phyloP scores from a whole-genome alignment of 2,797 vertebrate species.

The Scarus forsteni region DNA sequence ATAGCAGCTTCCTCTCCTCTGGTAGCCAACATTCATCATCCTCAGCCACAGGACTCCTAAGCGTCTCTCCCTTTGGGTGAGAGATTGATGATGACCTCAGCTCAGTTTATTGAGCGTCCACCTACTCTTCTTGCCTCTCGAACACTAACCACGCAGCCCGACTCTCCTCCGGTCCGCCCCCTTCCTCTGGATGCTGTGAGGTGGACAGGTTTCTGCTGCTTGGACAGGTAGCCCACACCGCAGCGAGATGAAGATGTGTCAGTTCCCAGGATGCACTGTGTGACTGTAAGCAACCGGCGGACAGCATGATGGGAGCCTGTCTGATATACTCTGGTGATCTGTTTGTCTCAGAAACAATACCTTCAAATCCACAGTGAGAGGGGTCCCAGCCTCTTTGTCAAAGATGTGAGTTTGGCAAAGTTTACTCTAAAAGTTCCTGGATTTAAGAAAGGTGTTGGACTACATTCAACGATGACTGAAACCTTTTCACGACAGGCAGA shows the following conservation, averaged over 20 bases:
- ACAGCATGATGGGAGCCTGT: conserved; percentile 32
- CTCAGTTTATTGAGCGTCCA: conserved; percentile 66
- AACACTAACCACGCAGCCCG: conserved; percentile 43
- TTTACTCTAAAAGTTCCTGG: conserved; percentile 6
- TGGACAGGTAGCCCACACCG: conserved; percentile 40
- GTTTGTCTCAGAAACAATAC: conserved; percentile 50
- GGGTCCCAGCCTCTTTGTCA: conserved; percentile 5
- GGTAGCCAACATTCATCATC: conserved; percentile 63
- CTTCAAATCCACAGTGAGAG: conserved; percentile 41
- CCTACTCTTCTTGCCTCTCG: conserved; percentile 47
- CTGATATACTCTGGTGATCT: conserved; percentile 41
- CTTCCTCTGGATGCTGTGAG: conserved; percentile 21
- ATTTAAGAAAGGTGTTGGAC: no score
- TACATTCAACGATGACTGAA: no score
- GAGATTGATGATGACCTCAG: conserved; percentile 77
- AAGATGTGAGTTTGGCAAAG: no score
- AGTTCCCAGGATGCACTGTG: conserved; percentile 37
- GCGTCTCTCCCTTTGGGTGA: conserved; percentile 54
- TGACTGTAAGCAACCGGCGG: conserved; percentile 41
- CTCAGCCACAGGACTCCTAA: conserved; percentile 56
- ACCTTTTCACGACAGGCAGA: no score
- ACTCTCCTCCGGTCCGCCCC: conserved; percentile 28
- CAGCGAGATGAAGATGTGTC: conserved; percentile 39
- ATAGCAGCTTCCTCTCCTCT: conserved; percentile 57
- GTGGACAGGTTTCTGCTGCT: conserved; percentile 44